Conservation (phyloP, 2,888 invertebrate species). For the Lasius platythorax region DNA sequence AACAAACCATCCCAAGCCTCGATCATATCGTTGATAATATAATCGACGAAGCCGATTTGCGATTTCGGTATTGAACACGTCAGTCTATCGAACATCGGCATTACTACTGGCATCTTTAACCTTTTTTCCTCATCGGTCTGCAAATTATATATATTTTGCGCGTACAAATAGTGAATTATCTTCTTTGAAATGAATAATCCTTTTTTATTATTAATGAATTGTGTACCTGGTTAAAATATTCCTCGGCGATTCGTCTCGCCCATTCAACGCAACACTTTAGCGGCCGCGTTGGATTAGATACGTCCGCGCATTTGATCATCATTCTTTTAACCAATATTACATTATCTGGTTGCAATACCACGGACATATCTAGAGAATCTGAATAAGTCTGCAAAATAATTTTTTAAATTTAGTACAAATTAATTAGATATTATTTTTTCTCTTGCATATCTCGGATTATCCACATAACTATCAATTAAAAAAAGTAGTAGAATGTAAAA, state of each 20-base stretch:
- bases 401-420: not conserved
- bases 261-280: conserved; percentile 95
- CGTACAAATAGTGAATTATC: conserved; percentile 9
- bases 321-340: conserved; percentile 95
- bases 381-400: conserved; percentile 72
- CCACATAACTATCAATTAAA: not conserved
- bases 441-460: not conserved
- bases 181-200: not conserved
- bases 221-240: conserved; percentile 95
- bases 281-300: conserved; percentile 98
- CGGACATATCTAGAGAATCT: conserved; percentile 79
- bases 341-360: conserved; percentile 91
- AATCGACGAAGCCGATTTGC: conserved; percentile 99
- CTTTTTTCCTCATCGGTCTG: conserved; percentile 98
- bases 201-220: not conserved
- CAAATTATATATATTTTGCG: conserved; percentile 48
- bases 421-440: not conserved
- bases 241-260: conserved; percentile 98
- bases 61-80: conserved; percentile 99
- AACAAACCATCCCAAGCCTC: conserved; percentile 97
- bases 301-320: conserved; percentile 99
- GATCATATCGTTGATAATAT: conserved; percentile 99
- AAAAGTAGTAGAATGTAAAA: not conserved
- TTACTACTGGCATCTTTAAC: conserved; percentile 96
- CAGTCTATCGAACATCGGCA: conserved; percentile 98